Conservation (phyloP, 53 echinoderm and acorn worm species). For the Zoroaster sp. region DNA sequence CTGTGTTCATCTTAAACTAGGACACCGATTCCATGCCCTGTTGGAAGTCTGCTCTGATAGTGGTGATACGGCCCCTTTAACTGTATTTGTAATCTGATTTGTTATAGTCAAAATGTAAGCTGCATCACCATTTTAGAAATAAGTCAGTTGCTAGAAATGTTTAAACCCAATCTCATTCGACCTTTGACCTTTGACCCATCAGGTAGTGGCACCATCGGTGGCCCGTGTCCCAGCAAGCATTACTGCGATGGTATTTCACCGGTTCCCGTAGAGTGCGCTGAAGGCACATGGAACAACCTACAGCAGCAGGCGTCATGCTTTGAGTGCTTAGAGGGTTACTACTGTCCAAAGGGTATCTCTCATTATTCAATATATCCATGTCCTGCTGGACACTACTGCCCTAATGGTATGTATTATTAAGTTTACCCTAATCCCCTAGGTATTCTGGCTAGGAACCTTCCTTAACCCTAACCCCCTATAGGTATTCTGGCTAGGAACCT, state of each 20-base stretch:
- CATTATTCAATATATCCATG: slow-evolving; percentile 72
- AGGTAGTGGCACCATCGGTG: slow-evolving; percentile 82
- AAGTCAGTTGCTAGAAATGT: too few species aligned
- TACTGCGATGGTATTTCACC: slow-evolving; percentile 84
- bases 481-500: too few species aligned
- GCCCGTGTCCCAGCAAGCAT: slow-evolving; percentile 81
- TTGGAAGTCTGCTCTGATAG: too few species aligned
- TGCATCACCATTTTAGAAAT: too few species aligned
- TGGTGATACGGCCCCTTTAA: too few species aligned
- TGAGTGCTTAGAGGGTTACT: slow-evolving; percentile 77
- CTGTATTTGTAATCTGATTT: too few species aligned
- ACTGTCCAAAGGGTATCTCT: slow-evolving; percentile 81
- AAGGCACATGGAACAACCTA: slow-evolving; percentile 84
- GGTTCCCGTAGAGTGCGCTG: slow-evolving; percentile 77
- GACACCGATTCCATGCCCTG: too few species aligned
- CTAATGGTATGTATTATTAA: slow-evolving; percentile 77
- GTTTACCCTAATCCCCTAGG: not conserved
- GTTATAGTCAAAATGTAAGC: too few species aligned
- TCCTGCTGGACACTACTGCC: slow-evolving; percentile 92
- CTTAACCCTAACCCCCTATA: too few species aligned
- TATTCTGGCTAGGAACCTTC: not conserved
- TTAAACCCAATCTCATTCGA: not conserved
- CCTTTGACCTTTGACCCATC: not conserved
- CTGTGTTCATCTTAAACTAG: too few species aligned
- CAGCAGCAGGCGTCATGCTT: slow-evolving; percentile 87